Evolutionary conservation across 2,888 invertebrate species (phyloP), one percentile per base, ranked within the genome.

Genomic region (Chrysodeixis includens): DNA sequence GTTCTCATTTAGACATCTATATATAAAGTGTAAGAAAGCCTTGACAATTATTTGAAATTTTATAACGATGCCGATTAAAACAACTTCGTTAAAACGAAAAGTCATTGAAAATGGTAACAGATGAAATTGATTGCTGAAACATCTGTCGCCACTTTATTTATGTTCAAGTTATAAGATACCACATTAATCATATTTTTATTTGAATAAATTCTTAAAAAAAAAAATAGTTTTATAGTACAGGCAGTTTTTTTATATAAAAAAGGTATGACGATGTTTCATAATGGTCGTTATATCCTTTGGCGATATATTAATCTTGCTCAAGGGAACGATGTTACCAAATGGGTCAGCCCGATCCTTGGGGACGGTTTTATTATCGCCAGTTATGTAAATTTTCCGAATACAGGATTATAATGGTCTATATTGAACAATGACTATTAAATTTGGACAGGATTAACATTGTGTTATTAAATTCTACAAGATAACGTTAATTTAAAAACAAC

Each of bases 21-120:
- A n/a, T n/a, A n/a, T n/a, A n/a, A n/a, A n/a, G n/a, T n/a, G n/a
- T n/a, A n/a, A n/a, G n/a, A n/a, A n/a, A n/a, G n/a, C n/a, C n/a
- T n/a, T n/a, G n/a, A n/a, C n/a, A n/a, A n/a, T n/a, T n/a, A n/a
- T n/a, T n/a, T n/a, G n/a, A n/a, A n/a, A n/a, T 10, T 56, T 16
- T 30, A 66, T 62, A 70, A 74, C 63, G 32, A 54, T 52, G 61
- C 58, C 67, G 56, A 75, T 73, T 49, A 56, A 63, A 64, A 53
- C 73, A 69, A 76, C 66, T 71, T 70, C n/a, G 56, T 60, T 67
- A 66, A 70, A 79, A 65, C 14, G 56, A 63, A 78, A 76, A 58
- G 76, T 78, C 74, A 69, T 74, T 53, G 56, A 55, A 67, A 58
- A 60, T 75, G 71, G 63, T 68, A 71, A 75, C 67, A 35, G 68